phyloP scores from a whole-genome alignment of 92 coral and sea anemone species.

The Bergia sp. region DNA sequence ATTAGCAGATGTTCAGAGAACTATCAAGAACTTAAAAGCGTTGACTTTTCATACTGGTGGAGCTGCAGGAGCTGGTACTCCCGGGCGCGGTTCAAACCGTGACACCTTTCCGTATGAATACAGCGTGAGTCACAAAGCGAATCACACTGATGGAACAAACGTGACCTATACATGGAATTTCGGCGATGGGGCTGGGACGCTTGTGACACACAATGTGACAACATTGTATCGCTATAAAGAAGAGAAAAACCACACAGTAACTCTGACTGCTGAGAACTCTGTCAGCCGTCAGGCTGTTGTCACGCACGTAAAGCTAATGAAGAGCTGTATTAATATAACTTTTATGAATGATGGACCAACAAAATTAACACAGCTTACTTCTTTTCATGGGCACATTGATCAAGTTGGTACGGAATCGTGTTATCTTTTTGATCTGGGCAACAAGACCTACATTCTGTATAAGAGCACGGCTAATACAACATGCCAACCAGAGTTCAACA shows the following conservation, averaged over 20 bases:
- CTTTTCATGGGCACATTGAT: slow-evolving; percentile 52
- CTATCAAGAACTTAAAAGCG: slow-evolving; percentile 59
- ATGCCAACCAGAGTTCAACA: slow-evolving; percentile 56
- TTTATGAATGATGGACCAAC: slow-evolving; percentile 74
- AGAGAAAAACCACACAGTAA: slow-evolving; percentile 33
- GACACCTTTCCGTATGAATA: slow-evolving; percentile 74
- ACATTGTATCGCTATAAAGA: slow-evolving; percentile 37
- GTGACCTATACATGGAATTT: slow-evolving; percentile 63
- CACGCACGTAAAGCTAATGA: slow-evolving; percentile 60
- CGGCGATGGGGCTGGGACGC: slow-evolving; percentile 64
- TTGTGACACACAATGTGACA: slow-evolving; percentile 48
- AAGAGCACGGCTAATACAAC: slow-evolving; percentile 54
- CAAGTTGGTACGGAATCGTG: slow-evolving; percentile 81
- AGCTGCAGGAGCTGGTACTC: slow-evolving; percentile 68
- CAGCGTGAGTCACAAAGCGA: slow-evolving; percentile 56
- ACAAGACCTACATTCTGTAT: slow-evolving; percentile 65
- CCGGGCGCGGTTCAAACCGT: slow-evolving; percentile 63
- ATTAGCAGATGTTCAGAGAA: slow-evolving; percentile 79
- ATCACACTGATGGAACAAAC: slow-evolving; percentile 72
- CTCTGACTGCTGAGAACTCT: slow-evolving; percentile 70
- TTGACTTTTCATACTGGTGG: slow-evolving; percentile 68
- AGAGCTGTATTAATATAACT: slow-evolving; percentile 61
- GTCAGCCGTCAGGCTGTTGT: slow-evolving; percentile 60
- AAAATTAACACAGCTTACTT: slow-evolving; percentile 35
- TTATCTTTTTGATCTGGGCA: slow-evolving; percentile 74